A percentile compares a stretch with the other conserved stretches of the same genome.
These are phyloP conservation scores for Chaetops frenatus DNA, from an alignment of 2,113 vertebrate genomes.

Conservation along the genomic window DNA sequence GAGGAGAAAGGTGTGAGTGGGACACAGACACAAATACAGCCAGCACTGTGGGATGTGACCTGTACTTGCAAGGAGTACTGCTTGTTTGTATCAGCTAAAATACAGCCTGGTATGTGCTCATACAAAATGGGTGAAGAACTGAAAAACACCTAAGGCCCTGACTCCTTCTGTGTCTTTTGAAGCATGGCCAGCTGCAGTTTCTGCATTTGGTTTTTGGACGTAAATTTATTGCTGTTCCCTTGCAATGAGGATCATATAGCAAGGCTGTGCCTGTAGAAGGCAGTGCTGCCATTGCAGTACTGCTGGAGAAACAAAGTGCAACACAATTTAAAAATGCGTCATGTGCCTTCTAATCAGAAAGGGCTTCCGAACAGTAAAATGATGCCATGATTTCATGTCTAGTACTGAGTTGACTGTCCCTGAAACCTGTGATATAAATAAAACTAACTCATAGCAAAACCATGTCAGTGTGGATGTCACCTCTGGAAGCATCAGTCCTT, in stretches of 20 bases:
- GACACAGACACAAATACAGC: not conserved
- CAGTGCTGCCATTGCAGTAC: not conserved
- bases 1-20: not conserved
- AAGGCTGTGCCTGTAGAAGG: not conserved
- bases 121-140: not conserved
- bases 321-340: not conserved
- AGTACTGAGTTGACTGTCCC: not conserved
- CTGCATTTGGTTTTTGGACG: not conserved
- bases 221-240: not conserved
- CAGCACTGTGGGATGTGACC: not conserved
- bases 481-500: not conserved
- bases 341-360: not conserved
- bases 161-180: not conserved
- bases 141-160: not conserved
- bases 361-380: not conserved
- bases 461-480: not conserved
- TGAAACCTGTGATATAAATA: not conserved
- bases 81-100: not conserved
- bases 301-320: not conserved
- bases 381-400: not conserved
- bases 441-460: not conserved
- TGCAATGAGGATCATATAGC: not conserved
- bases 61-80: rapidly evolving
- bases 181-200: rapidly evolving
- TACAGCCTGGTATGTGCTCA: not conserved